phyloP scores from a whole-genome alignment of 2,113 vertebrate genomes.

The Sturnus vulgaris region DNA sequence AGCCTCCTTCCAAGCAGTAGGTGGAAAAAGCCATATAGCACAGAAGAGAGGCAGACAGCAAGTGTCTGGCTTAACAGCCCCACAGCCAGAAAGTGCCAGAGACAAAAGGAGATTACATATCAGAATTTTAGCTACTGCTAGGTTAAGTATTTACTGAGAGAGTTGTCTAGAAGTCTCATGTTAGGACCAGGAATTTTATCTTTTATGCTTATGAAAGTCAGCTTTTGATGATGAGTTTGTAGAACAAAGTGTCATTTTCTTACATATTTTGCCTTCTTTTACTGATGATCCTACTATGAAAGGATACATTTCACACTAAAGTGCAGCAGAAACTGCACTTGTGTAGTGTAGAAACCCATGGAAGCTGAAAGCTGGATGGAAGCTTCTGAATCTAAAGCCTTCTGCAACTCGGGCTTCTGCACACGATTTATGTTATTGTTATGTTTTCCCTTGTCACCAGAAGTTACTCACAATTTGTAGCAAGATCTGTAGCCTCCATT shows the following conservation, averaged over 20 bases:
- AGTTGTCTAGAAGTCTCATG: background rate
- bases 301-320: background rate
- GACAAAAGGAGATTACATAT: background rate
- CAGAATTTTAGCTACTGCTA: background rate
- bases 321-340: background rate
- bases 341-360: fast-evolving
- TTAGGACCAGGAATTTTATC: background rate
- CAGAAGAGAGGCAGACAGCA: background rate
- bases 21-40: background rate
- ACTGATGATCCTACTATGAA: background rate
- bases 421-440: background rate
- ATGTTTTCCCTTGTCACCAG: background rate
- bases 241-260: background rate
- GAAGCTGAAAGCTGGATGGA: background rate
- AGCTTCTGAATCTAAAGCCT: background rate
- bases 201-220: background rate
- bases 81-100: background rate
- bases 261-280: background rate
- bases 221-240: background rate
- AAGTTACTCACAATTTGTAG: background rate
- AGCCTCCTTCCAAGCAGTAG: background rate
- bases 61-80: background rate
- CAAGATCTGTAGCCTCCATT: background rate
- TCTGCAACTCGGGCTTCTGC: background rate
- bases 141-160: background rate